phyloP scores from a whole-genome alignment of 2,797 vertebrate genomes.

The Tragelaphus oryx region DNA sequence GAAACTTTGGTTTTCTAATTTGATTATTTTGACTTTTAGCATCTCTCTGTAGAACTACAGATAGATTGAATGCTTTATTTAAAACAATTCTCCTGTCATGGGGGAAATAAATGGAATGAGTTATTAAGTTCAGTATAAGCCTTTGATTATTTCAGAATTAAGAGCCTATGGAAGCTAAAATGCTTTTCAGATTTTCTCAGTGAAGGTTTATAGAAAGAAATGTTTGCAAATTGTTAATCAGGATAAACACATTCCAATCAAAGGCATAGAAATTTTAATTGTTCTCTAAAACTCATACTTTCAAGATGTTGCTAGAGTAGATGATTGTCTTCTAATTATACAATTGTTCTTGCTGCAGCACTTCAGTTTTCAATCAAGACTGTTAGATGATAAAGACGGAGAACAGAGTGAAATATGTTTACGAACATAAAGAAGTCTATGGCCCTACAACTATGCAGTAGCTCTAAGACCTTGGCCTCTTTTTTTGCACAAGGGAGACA shows the following conservation, averaged over 20 bases:
- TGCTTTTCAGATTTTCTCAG: conserved; percentile 36
- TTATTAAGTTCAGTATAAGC: conserved; percentile 50
- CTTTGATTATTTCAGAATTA: conserved; percentile 56
- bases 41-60: not conserved
- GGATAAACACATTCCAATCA: conserved; percentile 64
- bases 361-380: conserved; percentile 66
- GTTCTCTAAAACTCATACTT: conserved; percentile 74
- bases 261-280: conserved; percentile 73
- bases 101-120: conserved; percentile 16
- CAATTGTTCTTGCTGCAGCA: conserved; percentile 64
- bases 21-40: conserved; percentile 36
- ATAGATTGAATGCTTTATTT: conserved; percentile 28
- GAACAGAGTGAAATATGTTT: conserved; percentile 19
- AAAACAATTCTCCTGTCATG: conserved; percentile 25
- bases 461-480: not conserved
- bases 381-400: conserved; percentile 23
- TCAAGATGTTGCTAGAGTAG: conserved; percentile 63
- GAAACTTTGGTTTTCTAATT: not conserved
- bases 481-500: not conserved
- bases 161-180: conserved; percentile 31
- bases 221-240: conserved; percentile 72
- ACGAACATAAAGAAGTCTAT: not conserved
- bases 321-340: conserved; percentile 70
- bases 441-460: not conserved
- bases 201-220: conserved; percentile 41